Conservation (phyloP, 1,140 invertebrate genomes). For the Lordiphosa stackelbergi region DNA sequence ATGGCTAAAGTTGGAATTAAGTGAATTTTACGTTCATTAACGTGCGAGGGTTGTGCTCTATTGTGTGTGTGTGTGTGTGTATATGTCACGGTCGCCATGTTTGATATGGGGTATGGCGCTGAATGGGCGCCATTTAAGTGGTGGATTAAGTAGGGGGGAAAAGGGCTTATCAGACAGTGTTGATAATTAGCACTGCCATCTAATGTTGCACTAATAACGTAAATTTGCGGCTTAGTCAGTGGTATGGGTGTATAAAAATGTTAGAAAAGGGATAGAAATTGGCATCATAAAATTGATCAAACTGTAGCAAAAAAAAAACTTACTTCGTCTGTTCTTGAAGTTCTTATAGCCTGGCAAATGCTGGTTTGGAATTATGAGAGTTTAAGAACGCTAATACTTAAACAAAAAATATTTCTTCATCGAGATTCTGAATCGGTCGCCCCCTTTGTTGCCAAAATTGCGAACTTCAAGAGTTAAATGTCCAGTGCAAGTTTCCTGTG, state of each 20-base stretch:
- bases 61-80: slow-evolving; percentile 13
- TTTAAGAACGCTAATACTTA: too few relatives aligned
- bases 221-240: slow-evolving; percentile 62
- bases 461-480: too few relatives aligned
- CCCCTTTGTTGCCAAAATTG: too few relatives aligned
- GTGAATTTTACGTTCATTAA: slow-evolving; percentile 77
- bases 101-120: slow-evolving; percentile 12
- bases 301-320: too few relatives aligned
- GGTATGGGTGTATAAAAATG: neutral
- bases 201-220: slow-evolving; percentile 72
- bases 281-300: too few relatives aligned
- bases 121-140: slow-evolving; percentile 34
- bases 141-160: slow-evolving; percentile 30
- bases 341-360: too few relatives aligned
- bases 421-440: too few relatives aligned
- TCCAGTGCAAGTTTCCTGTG: too few relatives aligned
- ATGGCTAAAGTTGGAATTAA: slow-evolving; percentile 77
- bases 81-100: slow-evolving; percentile 19
- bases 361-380: too few relatives aligned
- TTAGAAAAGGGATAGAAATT: too few relatives aligned
- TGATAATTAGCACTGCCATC: slow-evolving; percentile 65
- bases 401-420: too few relatives aligned
- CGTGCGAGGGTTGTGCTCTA: slow-evolving; percentile 64
- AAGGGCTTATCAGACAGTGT: slow-evolving; percentile 57
- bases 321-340: too few relatives aligned